A percentile compares a stretch with the other conserved stretches of the same genome.
phyloP scores from a whole-genome alignment of 2,797 vertebrate species.

The Peromyscus melanophrys region DNA sequence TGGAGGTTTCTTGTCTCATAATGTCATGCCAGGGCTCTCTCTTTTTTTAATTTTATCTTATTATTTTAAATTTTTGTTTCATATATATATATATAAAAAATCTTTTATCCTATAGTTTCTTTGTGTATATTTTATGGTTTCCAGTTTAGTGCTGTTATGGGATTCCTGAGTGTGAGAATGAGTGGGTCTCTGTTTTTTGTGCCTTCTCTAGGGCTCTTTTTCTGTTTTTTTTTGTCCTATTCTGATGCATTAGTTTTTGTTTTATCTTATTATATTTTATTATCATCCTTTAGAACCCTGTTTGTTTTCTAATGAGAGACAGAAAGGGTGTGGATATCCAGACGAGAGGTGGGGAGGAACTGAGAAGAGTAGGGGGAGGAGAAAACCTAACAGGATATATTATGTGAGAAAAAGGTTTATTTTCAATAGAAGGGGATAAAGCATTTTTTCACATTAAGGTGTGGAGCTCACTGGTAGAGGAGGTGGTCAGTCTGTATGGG shows the following conservation, averaged over 20 bases:
- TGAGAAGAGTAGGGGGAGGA: neutral
- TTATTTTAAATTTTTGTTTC: neutral
- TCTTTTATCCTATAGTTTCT: neutral
- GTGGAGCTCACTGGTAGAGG: neutral
- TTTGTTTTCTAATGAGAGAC: neutral
- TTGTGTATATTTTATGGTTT: neutral
- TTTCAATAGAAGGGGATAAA: neutral
- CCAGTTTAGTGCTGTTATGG: neutral
- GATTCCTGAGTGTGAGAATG: neutral
- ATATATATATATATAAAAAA: too few species aligned
- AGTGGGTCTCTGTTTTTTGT: neutral
- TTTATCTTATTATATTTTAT: neutral
- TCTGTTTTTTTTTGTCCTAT: neutral
- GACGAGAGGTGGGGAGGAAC: neutral
- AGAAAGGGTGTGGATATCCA: neutral
- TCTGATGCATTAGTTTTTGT: neutral
- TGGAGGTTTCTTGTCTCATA: neutral
- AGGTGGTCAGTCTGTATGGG: neutral
- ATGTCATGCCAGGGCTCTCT: neutral
- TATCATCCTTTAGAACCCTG: neutral
- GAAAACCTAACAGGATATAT: neutral
- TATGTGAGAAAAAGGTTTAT: neutral
- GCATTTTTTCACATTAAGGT: neutral
- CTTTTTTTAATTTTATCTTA: neutral
- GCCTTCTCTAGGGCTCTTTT: neutral